Percentiles rank a stretch among this genome's conserved stretches.
Conservation (phyloP, 2,113 vertebrate genomes). For the Ctenodactylus gundi region DNA sequence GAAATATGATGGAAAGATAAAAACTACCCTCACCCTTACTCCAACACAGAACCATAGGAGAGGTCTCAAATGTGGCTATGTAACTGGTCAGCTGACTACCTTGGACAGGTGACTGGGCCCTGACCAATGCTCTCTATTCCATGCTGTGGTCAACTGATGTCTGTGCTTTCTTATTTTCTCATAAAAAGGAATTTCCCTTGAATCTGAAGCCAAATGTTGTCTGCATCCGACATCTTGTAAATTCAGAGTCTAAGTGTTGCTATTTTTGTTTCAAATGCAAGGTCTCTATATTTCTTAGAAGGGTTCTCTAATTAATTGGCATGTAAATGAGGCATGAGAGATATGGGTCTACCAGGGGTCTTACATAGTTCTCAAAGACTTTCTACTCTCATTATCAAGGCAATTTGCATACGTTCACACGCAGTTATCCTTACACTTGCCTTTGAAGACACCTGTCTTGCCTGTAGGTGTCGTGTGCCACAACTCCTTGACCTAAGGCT, state of each 20-base stretch:
- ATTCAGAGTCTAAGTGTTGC: background rate
- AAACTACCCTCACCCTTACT: background rate
- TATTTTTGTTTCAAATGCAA: conserved; percentile 30
- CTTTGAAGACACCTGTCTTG: conserved; percentile 56
- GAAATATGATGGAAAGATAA: background rate
- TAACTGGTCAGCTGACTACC: background rate
- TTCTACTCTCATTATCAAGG: conserved; percentile 70
- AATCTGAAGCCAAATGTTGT: background rate
- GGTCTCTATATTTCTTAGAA: conserved; percentile 42
- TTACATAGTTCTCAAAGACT: conserved; percentile 62
- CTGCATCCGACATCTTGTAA: background rate
- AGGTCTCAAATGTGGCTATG: background rate
- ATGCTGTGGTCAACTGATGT: background rate
- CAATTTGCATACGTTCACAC: conserved; percentile 70
- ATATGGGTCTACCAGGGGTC: conserved; percentile 51
- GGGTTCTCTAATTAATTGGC: conserved; percentile 51
- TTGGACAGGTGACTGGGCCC: background rate
- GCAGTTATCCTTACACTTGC: conserved; percentile 6
- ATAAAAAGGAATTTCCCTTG: background rate
- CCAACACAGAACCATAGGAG: background rate
- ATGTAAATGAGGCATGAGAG: conserved; percentile 61
- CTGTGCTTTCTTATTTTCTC: background rate
- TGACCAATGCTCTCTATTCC: background rate
- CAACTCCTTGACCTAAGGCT: conserved; percentile 69
- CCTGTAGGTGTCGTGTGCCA: conserved; percentile 37